Evolutionary conservation across 2,797 vertebrate species (phyloP).

Genomic region (Trachurus trachurus): DNA sequence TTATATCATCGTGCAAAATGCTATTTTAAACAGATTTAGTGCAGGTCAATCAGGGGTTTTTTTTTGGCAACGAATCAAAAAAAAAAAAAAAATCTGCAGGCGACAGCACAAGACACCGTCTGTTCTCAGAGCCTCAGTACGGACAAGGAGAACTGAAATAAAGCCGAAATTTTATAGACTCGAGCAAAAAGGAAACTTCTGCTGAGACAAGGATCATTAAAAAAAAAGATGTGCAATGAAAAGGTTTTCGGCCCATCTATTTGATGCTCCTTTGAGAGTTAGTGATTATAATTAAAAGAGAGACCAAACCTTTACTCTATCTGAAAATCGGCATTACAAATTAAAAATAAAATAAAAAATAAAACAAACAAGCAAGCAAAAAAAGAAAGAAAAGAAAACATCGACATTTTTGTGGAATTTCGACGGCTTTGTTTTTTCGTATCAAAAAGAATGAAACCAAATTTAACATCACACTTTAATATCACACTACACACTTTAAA

Average conservation of each 20-base stretch:
- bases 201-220: neutral
- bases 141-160: neutral
- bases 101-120: neutral
- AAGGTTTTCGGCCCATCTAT: neutral
- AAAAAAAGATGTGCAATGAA: neutral
- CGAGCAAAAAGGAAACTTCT: neutral
- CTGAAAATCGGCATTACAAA: neutral
- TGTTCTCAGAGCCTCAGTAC: neutral
- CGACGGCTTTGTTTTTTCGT: too few relatives aligned
- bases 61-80: neutral
- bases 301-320: neutral
- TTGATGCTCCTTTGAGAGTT: neutral
- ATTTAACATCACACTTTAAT: too few relatives aligned
- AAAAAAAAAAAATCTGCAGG: neutral
- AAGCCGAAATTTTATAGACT: neutral
- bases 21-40: neutral
- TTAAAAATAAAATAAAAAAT: neutral
- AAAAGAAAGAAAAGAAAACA: too few relatives aligned
- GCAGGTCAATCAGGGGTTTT: neutral
- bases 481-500: neutral
- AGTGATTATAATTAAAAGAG: neutral
- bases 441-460: neutral
- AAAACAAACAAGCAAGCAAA: too few relatives aligned
- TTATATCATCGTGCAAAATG: neutral
- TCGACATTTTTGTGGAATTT: neutral